Conservation (phyloP, 2,888 invertebrate genomes). For the Cephus rjabovi region DNA sequence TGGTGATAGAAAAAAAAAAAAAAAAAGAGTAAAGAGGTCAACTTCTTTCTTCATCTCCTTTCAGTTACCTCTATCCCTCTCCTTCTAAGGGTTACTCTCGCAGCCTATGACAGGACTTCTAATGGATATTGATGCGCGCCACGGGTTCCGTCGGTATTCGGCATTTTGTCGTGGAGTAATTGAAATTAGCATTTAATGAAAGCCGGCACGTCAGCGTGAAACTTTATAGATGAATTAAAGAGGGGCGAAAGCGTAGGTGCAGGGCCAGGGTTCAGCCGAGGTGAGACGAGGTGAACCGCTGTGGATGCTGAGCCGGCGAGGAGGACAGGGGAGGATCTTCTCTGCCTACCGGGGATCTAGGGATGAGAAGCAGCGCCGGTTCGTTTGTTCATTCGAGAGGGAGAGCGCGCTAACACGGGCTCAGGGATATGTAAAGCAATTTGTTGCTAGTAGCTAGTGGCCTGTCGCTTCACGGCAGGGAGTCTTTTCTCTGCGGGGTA, state of each 20-base stretch:
- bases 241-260: slow-evolving; percentile 35
- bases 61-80: neutral
- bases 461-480: slow-evolving; percentile 58
- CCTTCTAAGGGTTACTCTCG: neutral
- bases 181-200: slow-evolving; percentile 48
- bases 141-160: slow-evolving; percentile 27
- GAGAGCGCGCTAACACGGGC: slow-evolving; percentile 17
- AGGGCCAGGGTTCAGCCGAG: slow-evolving; percentile 9
- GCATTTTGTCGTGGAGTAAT: slow-evolving; percentile 39
- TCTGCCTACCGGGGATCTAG: slow-evolving; percentile 18
- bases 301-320: neutral
- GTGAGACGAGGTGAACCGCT: neutral
- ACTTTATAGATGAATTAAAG: slow-evolving; percentile 43
- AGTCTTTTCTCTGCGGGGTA: slow-evolving; percentile 36
- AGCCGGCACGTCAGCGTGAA: slow-evolving; percentile 37
- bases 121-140: slow-evolving; percentile 7
- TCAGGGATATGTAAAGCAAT: slow-evolving; percentile 52
- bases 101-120: neutral
- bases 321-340: neutral
- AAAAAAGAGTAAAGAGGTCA: neutral
- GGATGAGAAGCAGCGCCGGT: slow-evolving; percentile 21
- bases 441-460: slow-evolving; percentile 56
- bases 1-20: neutral
- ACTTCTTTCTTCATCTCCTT: neutral
- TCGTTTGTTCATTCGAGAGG: slow-evolving; percentile 1